Base-by-base conservation (phyloP, 2,797 vertebrate genomes). In the Cuniculus paca region DNA sequence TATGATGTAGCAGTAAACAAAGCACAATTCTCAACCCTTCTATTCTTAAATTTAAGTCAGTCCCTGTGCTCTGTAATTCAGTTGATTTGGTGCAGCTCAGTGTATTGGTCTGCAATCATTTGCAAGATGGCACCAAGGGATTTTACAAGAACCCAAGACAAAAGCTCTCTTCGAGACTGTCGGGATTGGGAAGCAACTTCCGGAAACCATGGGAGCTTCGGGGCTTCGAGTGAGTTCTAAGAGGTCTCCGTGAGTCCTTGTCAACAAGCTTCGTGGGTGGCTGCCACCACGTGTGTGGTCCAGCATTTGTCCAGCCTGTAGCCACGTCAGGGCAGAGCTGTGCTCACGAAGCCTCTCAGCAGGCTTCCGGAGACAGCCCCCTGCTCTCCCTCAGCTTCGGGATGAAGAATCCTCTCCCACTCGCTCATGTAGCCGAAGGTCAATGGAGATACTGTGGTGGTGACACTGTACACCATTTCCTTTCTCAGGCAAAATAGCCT, bases 261-360 rank as follows among this genome's bases (percentile, higher is more conserved):
- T 88, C 95, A 95, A 94, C 91, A 89, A 90, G 86, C 87, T 90
- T 87, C 54, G 82, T 74, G 88, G 90, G 80, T 96, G 88, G 68
- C 5, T 90, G 88, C 60, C 90, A 97, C 95, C 95, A 96, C 60
- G 61, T 58, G 82, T 87, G 92, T 60, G 88, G n/a, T 82, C 36
- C 95, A 86, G 50, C 92, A 42, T 88, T 42, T 39, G 82, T 92
- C 72, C 45, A 94, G 54, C 31, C 94, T 84, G 26, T 56, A 42
- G 50, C 86, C 26, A 22, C 20, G 84, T 65, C 56, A 3, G 50
- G 36, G 24, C 6, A 2, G 61, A 19, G 3, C 39, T 63, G 56
- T 19, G 12, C 24, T 39, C 11, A 2, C 4, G 5, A 26, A 31
- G 48, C 34, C 88, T 80, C 96, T 75, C 54, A 81, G 74, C 56